Conservation (phyloP, 2,113 vertebrate species). For the Columba janthina region DNA sequence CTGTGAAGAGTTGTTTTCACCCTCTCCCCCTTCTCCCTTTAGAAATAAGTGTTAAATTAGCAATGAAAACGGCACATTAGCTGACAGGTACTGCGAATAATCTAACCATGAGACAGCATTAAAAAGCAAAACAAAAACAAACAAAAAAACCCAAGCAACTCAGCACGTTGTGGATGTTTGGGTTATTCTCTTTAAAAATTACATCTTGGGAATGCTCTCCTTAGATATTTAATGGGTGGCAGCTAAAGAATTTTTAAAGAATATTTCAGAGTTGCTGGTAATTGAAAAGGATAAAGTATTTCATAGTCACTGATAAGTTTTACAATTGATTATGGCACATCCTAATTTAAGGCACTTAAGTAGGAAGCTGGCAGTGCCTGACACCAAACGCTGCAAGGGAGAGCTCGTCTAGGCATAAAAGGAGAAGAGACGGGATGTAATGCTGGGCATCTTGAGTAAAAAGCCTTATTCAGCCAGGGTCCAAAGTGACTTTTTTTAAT, state of each 20-base stretch:
- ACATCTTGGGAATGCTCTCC: background rate
- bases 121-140: background rate
- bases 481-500: constrained; percentile 66
- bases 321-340: constrained; percentile 52
- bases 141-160: background rate
- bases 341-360: background rate
- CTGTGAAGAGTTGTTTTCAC: constrained; percentile 34
- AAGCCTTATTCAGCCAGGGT: constrained; percentile 68
- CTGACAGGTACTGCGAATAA: constrained; percentile 41
- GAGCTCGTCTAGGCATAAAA: constrained; percentile 43
- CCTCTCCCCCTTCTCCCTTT: background rate
- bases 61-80: constrained; percentile 39
- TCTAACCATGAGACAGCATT: constrained; percentile 45
- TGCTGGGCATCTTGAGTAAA: constrained; percentile 62
- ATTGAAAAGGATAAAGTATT: constrained; percentile 27
- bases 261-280: background rate
- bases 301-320: constrained; percentile 9
- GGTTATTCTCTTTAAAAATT: constrained; percentile 34
- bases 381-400: background rate
- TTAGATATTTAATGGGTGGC: background rate
- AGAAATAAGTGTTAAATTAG: constrained; percentile 61
- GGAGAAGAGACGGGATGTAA: constrained; percentile 45
- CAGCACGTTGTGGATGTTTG: background rate
- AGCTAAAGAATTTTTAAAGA: constrained; percentile 17
- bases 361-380: background rate